Percentiles rank a stretch among this genome's conserved stretches.
Evolutionary conservation across 1,140 invertebrate genomes (phyloP).

Genomic region (Leptoteleia sp.): DNA sequence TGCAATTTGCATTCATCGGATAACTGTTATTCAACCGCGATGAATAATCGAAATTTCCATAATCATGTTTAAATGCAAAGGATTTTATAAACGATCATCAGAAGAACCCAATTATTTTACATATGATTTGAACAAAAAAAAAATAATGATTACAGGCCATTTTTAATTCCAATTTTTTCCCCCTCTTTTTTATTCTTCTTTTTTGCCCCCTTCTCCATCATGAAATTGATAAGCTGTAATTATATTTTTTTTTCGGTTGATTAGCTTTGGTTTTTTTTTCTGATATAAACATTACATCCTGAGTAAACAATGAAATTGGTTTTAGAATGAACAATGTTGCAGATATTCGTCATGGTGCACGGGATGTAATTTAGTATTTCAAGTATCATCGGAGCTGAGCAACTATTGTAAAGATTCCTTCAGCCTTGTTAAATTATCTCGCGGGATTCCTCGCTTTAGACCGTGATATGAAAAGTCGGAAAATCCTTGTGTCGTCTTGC

Average conservation of each 20-base stretch:
- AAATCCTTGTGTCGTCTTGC: conserved; percentile 40
- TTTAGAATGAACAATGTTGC: too few species aligned
- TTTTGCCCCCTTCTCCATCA: too few species aligned
- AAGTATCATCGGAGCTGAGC: conserved; percentile 16
- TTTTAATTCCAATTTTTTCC: too few species aligned
- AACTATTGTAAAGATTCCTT: conserved; percentile 17
- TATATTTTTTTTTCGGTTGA: too few species aligned
- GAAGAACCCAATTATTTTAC: conserved; percentile 18
- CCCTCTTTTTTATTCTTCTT: too few species aligned
- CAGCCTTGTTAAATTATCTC: conserved; percentile 39
- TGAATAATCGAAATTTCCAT: conserved; percentile 24
- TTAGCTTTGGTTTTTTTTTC: too few species aligned
- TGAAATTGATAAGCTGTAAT: too few species aligned
- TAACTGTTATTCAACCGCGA: conserved; percentile 21
- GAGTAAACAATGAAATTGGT: too few species aligned
- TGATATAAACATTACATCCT: too few species aligned
- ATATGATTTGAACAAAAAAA: conserved; percentile 16
- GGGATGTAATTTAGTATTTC: conserved; percentile 12
- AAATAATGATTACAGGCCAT: conserved; percentile 1
- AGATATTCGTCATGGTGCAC: background rate
- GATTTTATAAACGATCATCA: conserved; percentile 7
- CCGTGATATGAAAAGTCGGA: conserved; percentile 38
- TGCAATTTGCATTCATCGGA: conserved; percentile 4
- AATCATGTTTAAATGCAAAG: conserved; percentile 20
- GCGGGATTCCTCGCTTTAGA: conserved; percentile 36